Base-by-base conservation (phyloP, 2,797 vertebrate genomes). In the Poecilia gillii region DNA sequence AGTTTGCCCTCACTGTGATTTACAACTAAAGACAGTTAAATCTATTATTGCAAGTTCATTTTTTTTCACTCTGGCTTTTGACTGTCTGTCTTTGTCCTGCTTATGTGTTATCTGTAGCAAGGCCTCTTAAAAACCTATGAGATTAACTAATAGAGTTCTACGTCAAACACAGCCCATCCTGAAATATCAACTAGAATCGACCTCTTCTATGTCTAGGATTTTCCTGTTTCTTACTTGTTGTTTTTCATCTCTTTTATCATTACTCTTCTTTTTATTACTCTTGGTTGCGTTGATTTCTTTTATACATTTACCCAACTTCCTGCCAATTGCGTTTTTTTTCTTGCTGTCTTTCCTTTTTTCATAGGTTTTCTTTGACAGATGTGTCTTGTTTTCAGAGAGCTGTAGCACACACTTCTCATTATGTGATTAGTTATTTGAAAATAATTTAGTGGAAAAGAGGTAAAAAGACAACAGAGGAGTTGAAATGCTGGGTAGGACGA, bases 161-260 rank as follows among this genome's bases (percentile, higher is more conserved):
- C 86, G 85, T 90, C 85, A 90, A 92, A 90, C 55, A 11, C 51
- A 70, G 89, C 49, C 33, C 70, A 70, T 74, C 85, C 62, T 78
- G 73, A 86, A 87, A 86, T 66, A 81, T 57, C 49, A 25, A 78
- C 73, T 82, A 82, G 80, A 84, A 80, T 76, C 88, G 59, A 57
- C 8, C 5, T n/a, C 78, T 79, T 78, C 43, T 75, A 82, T 81
- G 80, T 72, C 76, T 81, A 70, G 77, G 47, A 62, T 78, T 85
- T 36, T 45, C 45, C 47, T 4, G 4, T 41, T 53, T 77, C 53
- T 39, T 66, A 62, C 51, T 66, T 53, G 33, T 46, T 75, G 18
- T 46, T 47, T 66, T 45, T 36, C 3, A 43, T 45, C 25, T 76
- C 28, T 83, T 70, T 49, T 49, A 75, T 49, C 41, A 74, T 71